These are phyloP conservation scores for Agrotis clavis DNA, from an alignment of 2,888 invertebrate genomes.

Conservation along the genomic window DNA sequence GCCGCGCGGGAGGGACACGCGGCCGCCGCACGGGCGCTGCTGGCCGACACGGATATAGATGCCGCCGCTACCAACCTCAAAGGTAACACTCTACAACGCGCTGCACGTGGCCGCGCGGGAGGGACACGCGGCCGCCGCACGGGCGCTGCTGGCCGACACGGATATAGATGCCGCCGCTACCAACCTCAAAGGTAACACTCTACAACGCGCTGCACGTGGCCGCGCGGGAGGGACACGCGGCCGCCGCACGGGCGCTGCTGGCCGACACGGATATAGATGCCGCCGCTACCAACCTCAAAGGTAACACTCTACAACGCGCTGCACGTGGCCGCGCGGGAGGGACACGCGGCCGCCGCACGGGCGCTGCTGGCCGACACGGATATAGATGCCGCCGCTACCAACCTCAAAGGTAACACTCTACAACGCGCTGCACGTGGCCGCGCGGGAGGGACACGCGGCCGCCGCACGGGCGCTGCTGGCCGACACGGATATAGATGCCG, in stretches of 20 bases:
- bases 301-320: conserved; percentile 94
- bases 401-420: conserved; percentile 95
- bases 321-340: conserved; percentile 94
- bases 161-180: conserved; percentile 94
- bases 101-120: conserved; percentile 95
- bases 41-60: conserved; percentile 93
- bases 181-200: conserved; percentile 95
- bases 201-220: conserved; percentile 92
- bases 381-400: conserved; percentile 95
- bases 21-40: conserved; percentile 95
- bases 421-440: conserved; percentile 95
- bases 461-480: conserved; percentile 94
- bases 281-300: conserved; percentile 95
- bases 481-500: conserved; percentile 94
- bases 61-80: conserved; percentile 95
- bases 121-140: conserved; percentile 95
- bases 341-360: conserved; percentile 95
- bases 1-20: conserved; percentile 94
- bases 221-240: conserved; percentile 95
- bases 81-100: conserved; percentile 92
- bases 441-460: conserved; percentile 95
- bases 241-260: conserved; percentile 95
- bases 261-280: conserved; percentile 94
- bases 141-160: conserved; percentile 94
- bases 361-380: conserved; percentile 94